phyloP scores from a whole-genome alignment of 2,797 vertebrate genomes.

The Coluber constrictor region DNA sequence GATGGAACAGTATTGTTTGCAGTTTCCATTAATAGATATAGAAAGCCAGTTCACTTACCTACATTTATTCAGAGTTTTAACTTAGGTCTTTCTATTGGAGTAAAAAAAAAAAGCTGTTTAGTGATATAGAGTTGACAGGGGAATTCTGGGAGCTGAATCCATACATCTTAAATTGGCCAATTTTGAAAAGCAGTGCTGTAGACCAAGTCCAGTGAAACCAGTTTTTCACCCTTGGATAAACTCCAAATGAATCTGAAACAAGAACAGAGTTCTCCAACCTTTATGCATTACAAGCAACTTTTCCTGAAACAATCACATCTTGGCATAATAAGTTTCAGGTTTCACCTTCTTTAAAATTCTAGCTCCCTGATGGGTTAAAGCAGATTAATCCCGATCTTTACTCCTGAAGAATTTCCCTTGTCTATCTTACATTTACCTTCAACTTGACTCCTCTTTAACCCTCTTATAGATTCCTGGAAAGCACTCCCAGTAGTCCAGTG shows the following conservation, averaged over 20 bases:
- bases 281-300: neutral
- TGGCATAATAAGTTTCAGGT: neutral
- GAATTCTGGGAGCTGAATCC: neutral
- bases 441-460: neutral
- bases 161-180: neutral
- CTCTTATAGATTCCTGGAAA: neutral
- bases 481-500: neutral
- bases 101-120: neutral
- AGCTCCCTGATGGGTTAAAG: neutral
- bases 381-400: neutral
- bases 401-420: neutral
- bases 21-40: neutral
- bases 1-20: neutral
- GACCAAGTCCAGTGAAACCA: neutral
- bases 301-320: neutral
- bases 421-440: neutral
- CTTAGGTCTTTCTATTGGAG: neutral
- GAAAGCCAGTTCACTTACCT: neutral
- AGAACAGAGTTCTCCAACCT: neutral
- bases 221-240: neutral
- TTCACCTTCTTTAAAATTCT: neutral
- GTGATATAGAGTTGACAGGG: neutral
- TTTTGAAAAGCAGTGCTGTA: neutral
- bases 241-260: neutral
- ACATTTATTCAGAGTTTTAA: neutral